phyloP scores from a whole-genome alignment of 1,140 invertebrate genomes.

The Oryctes rhinoceros region DNA sequence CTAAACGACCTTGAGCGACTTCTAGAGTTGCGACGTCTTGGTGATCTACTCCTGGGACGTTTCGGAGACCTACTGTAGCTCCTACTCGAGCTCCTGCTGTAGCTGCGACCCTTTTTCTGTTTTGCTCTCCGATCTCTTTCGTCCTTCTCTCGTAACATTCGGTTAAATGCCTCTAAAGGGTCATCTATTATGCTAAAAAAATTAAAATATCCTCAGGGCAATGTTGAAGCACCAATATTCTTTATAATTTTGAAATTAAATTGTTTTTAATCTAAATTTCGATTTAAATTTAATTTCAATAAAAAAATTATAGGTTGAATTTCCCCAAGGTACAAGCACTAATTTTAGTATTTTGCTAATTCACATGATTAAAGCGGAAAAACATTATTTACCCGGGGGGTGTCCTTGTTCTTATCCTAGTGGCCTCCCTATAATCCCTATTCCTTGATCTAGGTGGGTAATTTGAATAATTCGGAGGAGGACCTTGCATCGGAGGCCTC shows the following conservation, averaged over 20 bases:
- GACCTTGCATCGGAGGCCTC: slow-evolving; percentile 53
- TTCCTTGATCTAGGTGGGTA: slow-evolving; percentile 56
- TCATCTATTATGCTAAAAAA: slow-evolving; percentile 76
- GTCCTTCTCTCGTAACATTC: slow-evolving; percentile 85
- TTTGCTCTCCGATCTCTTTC: slow-evolving; percentile 73
- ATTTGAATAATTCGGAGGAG: slow-evolving; percentile 47
- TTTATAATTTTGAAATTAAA: too few species aligned
- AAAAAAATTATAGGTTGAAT: too few species aligned
- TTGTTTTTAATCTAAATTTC: too few species aligned
- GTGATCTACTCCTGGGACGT: slow-evolving; percentile 58
- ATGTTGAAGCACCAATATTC: too few species aligned
- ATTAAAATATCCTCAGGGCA: slow-evolving; percentile 38
- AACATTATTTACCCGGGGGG: slow-evolving; percentile 54
- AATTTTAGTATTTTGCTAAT: too few species aligned
- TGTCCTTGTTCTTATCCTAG: slow-evolving; percentile 59
- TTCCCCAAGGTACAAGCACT: too few species aligned
- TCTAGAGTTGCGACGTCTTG: slow-evolving; percentile 59
- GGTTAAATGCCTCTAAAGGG: slow-evolving; percentile 84
- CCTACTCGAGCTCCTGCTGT: slow-evolving; percentile 62
- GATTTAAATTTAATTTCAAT: too few species aligned
- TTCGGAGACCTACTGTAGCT: slow-evolving; percentile 63
- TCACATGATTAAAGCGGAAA: too few species aligned
- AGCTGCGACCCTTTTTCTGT: slow-evolving; percentile 63
- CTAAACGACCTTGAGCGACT: slow-evolving; percentile 59
- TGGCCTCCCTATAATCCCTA: slow-evolving; percentile 61